Evolutionary conservation across 2,113 vertebrate species (phyloP).

Genomic region (Loxodonta africana): DNA sequence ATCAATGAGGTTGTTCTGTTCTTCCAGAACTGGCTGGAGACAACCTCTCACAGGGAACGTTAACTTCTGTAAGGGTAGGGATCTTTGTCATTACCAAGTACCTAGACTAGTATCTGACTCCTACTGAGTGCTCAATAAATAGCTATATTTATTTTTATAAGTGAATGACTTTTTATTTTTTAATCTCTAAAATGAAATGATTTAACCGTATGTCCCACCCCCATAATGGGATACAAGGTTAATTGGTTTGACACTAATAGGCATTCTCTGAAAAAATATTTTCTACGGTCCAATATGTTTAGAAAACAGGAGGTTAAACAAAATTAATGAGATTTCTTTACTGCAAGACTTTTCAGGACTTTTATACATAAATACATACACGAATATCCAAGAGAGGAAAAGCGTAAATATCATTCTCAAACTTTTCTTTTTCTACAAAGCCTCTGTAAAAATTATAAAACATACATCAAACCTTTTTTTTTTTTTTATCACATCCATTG

Average conservation of each 20-base stretch:
- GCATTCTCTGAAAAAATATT: not conserved
- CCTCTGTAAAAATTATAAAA: not conserved
- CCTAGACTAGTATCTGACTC: not conserved
- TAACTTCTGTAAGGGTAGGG: not conserved
- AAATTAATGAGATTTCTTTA: not conserved
- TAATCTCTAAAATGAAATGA: constrained; percentile 34
- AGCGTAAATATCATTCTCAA: not conserved
- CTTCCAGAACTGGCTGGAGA: constrained; percentile 40
- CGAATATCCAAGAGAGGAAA: not conserved
- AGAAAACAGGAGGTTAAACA: not conserved
- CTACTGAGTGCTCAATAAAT: not conserved
- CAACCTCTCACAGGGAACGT: not conserved
- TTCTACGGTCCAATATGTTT: not conserved
- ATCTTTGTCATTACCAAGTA: not conserved
- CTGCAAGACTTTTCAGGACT: not conserved
- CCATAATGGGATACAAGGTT: not conserved
- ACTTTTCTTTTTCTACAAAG: not conserved
- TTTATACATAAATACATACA: not conserved
- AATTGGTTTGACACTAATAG: not conserved
- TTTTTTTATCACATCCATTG: not conserved
- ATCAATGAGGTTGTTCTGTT: constrained; percentile 80
- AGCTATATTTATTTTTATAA: not conserved
- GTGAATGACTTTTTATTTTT: constrained; percentile 17
- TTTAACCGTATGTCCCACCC: not conserved
- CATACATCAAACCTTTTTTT: not conserved